Conservation (phyloP, 2,113 vertebrate genomes). For the Dendropsophus ebraccatus region DNA sequence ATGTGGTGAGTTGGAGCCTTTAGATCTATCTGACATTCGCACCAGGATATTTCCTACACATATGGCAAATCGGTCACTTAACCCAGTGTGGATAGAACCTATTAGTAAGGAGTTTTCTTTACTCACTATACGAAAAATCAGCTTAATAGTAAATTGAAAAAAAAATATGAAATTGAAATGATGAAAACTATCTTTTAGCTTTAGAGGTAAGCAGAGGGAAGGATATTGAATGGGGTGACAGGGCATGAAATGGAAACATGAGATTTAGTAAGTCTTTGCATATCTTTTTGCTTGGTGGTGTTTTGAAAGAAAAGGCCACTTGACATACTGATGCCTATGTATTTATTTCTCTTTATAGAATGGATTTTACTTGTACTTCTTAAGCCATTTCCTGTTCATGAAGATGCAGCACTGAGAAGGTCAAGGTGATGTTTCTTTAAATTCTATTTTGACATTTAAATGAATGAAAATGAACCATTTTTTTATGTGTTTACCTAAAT, state of each 20-base stretch:
- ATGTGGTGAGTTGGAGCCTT: too few species aligned
- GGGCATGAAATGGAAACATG: conserved; percentile 30
- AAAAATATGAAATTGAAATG: conserved; percentile 24
- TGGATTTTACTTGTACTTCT: conserved; percentile 10
- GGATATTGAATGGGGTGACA: conserved; percentile 39
- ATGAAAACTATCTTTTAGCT: conserved; percentile 9
- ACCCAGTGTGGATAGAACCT: too few species aligned
- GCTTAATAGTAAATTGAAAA: conserved; percentile 38
- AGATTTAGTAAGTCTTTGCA: conserved; percentile 7
- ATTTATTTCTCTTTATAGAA: conserved; percentile 12
- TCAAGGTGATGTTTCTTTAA: not conserved
- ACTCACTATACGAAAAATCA: conserved; percentile 10
- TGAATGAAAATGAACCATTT: too few species aligned
- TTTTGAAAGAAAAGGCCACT: conserved; percentile 11
- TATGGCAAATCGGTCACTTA: too few species aligned
- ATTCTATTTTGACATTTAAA: too few species aligned
- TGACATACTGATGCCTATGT: not conserved
- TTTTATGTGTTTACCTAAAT: too few species aligned
- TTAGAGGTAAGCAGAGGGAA: conserved; percentile 27
- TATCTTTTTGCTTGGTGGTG: not conserved
- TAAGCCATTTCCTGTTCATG: not conserved
- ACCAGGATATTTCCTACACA: too few species aligned
- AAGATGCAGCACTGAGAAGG: not conserved
- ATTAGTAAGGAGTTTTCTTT: not conserved
- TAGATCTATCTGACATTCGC: too few species aligned